A percentile compares a stretch with the other conserved stretches of the same genome.
Conservation (phyloP, 2,113 vertebrate species). For the Pteruthius melanotis region DNA sequence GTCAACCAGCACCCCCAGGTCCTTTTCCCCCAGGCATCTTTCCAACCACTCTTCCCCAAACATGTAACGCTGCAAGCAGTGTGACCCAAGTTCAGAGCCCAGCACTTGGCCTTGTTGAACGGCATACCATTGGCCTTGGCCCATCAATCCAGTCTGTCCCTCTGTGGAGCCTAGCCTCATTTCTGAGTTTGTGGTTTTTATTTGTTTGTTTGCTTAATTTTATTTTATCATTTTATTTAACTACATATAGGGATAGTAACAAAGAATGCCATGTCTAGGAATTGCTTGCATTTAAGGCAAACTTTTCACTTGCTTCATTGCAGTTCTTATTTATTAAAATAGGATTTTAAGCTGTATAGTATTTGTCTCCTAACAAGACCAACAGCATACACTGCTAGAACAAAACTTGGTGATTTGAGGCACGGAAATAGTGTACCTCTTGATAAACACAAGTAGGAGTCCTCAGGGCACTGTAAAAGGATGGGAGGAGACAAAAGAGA, state of each 20-base stretch:
- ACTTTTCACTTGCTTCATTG: neutral
- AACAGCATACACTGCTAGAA: neutral
- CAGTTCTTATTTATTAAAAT: neutral
- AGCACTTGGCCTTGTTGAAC: neutral
- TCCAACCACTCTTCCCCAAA: neutral
- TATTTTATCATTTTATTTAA: neutral
- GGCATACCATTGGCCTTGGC: neutral
- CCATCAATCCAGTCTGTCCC: neutral
- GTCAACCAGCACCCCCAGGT: rapidly evolving
- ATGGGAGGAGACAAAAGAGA: neutral
- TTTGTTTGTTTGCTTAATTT: neutral
- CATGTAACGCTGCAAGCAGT: neutral
- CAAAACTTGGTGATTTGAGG: neutral
- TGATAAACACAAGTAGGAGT: neutral
- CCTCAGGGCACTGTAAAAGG: neutral
- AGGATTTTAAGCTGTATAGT: neutral
- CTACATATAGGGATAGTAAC: neutral
- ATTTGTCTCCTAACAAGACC: neutral
- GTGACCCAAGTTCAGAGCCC: neutral
- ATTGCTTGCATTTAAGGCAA: neutral
- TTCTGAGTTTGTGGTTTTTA: neutral
- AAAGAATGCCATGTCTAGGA: neutral
- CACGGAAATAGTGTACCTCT: neutral
- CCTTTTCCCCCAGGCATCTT: neutral
- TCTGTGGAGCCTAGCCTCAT: neutral